Base-by-base conservation (phyloP, 2,797 vertebrate species). In the Peromyscus eremicus region DNA sequence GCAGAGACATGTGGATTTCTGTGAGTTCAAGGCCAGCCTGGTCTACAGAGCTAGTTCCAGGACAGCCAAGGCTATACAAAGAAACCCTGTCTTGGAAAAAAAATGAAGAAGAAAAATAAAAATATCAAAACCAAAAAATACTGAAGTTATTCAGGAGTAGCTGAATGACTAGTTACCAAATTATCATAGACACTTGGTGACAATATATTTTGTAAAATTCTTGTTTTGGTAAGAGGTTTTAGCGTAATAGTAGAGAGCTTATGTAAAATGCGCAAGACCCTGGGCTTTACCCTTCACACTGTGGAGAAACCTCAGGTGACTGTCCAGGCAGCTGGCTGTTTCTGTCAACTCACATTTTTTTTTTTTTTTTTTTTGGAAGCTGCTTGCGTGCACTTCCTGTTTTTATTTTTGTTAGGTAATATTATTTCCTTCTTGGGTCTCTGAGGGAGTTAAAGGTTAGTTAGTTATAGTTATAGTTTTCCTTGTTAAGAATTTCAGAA, bases 111-210 rank as follows among this genome's bases (percentile, higher is more conserved):
- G 60, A 68, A 49, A 84, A n/a, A 85, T 68, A 68, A 49, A 84
- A n/a, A 85, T 68, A 68, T 68, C 29, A 77, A 93, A 86, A 80
- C 27, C 29, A 71, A 68, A 12, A 87, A 68, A 62, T 66, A 66
- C 2, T 37, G 29, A 19, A 46, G 25, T 13, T 84, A 62, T 21
- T 73, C 80, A 92, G 25, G 46, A 87, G 19, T 90, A 88, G 29
- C 57, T 46, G 11, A 95, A 64, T 90, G 16, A 34, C 94, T 91
- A 75, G 27, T 89, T 89, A 85, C 70, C 8, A 79, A 80, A 43
- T 75, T 91, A 7, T 77, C 14, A 25, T 19, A 49, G 11, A 16
- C 16, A 34, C 16, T 62, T 40, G 40, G 75, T 94, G 37, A 92
- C 19, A 86, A 11, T 89, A n/a, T 37, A 27, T 12, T 70, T 95